Evolutionary conservation across 2,888 invertebrate genomes (phyloP).

Genomic region (Amphipyra tragopoginis): DNA sequence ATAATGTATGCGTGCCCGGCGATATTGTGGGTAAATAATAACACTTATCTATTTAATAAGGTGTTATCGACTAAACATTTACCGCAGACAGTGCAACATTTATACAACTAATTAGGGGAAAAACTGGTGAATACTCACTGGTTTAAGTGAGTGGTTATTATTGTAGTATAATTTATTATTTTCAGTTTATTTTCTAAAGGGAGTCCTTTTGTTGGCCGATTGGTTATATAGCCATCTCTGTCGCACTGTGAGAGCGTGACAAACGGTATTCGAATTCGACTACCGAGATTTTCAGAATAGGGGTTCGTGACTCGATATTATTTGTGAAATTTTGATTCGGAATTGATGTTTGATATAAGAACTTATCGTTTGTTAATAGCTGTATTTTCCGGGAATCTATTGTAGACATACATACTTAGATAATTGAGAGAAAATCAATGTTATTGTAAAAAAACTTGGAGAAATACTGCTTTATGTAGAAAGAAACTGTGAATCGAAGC

Average conservation of each 20-base stretch:
- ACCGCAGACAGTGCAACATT: slow-evolving; percentile 22
- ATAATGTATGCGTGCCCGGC: slow-evolving; percentile 41
- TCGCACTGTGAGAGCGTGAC: slow-evolving; percentile 60
- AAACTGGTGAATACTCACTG: slow-evolving; percentile 20
- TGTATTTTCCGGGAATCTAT: slow-evolving; percentile 1
- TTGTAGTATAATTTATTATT: slow-evolving; percentile 41
- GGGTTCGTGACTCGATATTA: slow-evolving; percentile 51
- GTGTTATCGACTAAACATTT: slow-evolving; percentile 47
- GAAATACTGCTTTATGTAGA: too few species aligned
- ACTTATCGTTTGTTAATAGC: slow-evolving; percentile 22
- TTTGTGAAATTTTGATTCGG: slow-evolving; percentile 43
- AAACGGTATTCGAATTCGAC: slow-evolving; percentile 59
- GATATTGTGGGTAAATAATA: slow-evolving; percentile 33
- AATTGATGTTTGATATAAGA: slow-evolving; percentile 33
- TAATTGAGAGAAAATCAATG: not conserved
- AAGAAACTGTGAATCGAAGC: too few species aligned
- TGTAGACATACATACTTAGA: not conserved
- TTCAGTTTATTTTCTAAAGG: slow-evolving; percentile 66
- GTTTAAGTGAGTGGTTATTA: slow-evolving; percentile 39
- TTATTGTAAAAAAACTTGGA: not conserved
- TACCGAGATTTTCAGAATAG: slow-evolving; percentile 62
- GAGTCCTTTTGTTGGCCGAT: slow-evolving; percentile 68
- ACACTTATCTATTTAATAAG: slow-evolving; percentile 39
- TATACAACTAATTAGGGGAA: slow-evolving; percentile 24
- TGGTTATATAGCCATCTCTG: slow-evolving; percentile 61